Evolutionary conservation across 2,888 invertebrate genomes (phyloP), one percentile per base, ranked within the genome.

Genomic region (Cephus rjabovi): DNA sequence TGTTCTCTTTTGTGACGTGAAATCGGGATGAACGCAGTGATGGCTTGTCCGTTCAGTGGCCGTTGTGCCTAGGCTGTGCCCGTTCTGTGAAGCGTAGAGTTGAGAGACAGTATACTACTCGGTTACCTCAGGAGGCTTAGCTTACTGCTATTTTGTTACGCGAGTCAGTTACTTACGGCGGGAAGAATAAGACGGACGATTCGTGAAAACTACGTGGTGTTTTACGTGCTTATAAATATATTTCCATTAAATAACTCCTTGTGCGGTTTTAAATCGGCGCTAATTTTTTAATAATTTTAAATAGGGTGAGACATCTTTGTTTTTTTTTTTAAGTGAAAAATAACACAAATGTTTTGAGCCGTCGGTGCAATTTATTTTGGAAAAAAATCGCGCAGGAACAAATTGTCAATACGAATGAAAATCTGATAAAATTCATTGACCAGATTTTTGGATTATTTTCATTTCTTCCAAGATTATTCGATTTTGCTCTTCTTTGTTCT

Each of bases 151-250:
- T 56, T 56, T 56, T 23, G 40, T 56, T 56, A 56, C 40, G 40
- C 40, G 40, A 56, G 40, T 56, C 40, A 56, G 40, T 56, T 23
- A 56, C 40, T 56, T 9, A 23, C 40, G 6, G 40, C 40, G 40
- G 40, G 40, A 56, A 56, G 40, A 15, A 56, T 56, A 56, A 91
- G 1, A 84, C 81, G 34, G 91, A 81, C 74, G 90, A 85, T 0
- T 84, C 86, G 34, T 76, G 70, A 12, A 69, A n/a, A 0, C 82
- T 70, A 56, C 23, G 40, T 56, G 23, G 23, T 56, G 40, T 2
- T 56, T 23, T 56, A 23, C 23, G 23, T 6, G 40, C 23, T 56
- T 56, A 56, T 56, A 56, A 56, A 56, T 56, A 23, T 56, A 56
- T 56, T 56, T 23, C 1, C 23, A 9, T 56, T 23, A 56, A 56